Conservation (phyloP, 1,140 invertebrate species). For the Carcinoscorpius rotundicauda region DNA sequence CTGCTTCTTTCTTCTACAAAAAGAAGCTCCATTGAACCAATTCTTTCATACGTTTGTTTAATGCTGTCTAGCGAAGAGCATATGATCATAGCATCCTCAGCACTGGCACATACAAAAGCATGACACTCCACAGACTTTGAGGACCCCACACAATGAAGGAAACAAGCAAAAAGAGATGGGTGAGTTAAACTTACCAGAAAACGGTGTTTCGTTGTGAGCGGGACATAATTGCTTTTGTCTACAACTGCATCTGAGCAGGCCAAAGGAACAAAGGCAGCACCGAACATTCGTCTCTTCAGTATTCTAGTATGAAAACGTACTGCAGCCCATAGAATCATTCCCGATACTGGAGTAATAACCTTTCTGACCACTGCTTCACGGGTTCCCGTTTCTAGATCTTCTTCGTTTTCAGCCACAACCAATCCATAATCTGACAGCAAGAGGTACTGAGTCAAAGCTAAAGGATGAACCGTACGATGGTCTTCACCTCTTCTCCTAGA, state of each 20-base stretch:
- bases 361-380: constrained; percentile 20
- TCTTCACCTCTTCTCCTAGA: constrained; percentile 14
- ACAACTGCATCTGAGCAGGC: constrained; percentile 23
- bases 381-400: constrained; percentile 1
- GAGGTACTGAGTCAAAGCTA: constrained; percentile 17
- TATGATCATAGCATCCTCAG: constrained; percentile 61
- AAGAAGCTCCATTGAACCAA: no score
- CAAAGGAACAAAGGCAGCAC: constrained; percentile 24
- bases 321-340: constrained; percentile 23
- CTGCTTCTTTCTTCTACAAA: no score
- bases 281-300: constrained; percentile 15
- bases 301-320: constrained; percentile 20
- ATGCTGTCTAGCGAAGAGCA: no score
- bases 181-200: constrained; percentile 36
- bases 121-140: constrained; percentile 73
- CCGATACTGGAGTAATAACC: constrained; percentile 24
- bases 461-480: constrained; percentile 8
- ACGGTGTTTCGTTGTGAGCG: constrained; percentile 16
- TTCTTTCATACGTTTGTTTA: no score
- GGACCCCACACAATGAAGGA: constrained; percentile 48
- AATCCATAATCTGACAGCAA: constrained; percentile 22
- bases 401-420: constrained; percentile 20
- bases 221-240: constrained; percentile 19
- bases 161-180: constrained; percentile 77
- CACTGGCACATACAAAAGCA: constrained; percentile 63